Evolutionary conservation across 2,888 invertebrate species (phyloP), one percentile per base, ranked within the genome.

Genomic region (Ellobium chinense): DNA sequence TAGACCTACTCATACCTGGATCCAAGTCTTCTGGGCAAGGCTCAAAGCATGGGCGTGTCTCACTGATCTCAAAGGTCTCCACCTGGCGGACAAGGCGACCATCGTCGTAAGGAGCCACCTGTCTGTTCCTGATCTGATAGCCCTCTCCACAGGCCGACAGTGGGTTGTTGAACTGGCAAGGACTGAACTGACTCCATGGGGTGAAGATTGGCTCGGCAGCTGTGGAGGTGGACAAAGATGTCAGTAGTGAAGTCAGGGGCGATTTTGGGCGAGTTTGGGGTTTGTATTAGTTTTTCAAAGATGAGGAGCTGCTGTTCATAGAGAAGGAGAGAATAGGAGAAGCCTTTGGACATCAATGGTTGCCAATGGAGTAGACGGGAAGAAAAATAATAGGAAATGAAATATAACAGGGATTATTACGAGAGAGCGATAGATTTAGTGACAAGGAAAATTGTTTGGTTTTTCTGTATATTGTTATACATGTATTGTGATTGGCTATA

Each of bases 171-270:
- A 73, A 65, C 12, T 18, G 7, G 27, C 79, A 79, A 1, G 14
- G 37, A 18, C 73, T 27, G 24, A 21, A 79, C 1, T 27, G 58
- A 2, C 5, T 34, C 79, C 79, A 79, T 1, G 65, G 27, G n/a
- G 65, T 56, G 31, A 73, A 79, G 2, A 73, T 5, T 3, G 79
- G 79, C 12, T 79, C 73, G 9, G 37, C 14, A 21, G 34, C 73
- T 73, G 66, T 12, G 12, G 62, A 7, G 18, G 46, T 46, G 18
- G 46, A 46, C 46, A 46, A 46, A 46, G 46, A 46, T 46, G 18
- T 46, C 18, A 46, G 46, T 46, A 18, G 46, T 18, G 18, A 46
- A 46, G 18, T 46, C 46, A 46, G 18, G n/a, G n/a, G n/a, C n/a
- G n/a, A n/a, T n/a, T n/a, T n/a, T n/a, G n/a, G n/a, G n/a, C n/a